phyloP scores from a whole-genome alignment of 30 jellyfish, hydroid and myxozoan genomes.

The Aurelia aurita region DNA sequence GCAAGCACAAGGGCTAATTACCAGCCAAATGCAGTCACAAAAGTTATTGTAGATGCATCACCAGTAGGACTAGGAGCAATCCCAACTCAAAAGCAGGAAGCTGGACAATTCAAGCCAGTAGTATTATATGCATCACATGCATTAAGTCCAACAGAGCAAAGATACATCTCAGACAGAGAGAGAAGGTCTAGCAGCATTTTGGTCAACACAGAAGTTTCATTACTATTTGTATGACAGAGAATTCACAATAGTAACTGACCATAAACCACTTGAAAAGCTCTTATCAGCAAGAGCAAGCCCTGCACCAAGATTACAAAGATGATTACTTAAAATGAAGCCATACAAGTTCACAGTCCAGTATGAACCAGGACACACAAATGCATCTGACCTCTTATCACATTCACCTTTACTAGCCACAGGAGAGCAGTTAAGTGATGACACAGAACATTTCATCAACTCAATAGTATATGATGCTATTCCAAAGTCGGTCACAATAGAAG shows the following conservation, averaged over 20 bases:
- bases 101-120: slow-evolving; percentile 32
- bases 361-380: slow-evolving; percentile 55
- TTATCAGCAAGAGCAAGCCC: slow-evolving; percentile 28
- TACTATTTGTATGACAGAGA: slow-evolving; percentile 53
- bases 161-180: slow-evolving; percentile 65
- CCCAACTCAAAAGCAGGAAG: too few species aligned
- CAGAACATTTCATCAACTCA: too few species aligned
- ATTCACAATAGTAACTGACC: slow-evolving; percentile 62
- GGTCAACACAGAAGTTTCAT: slow-evolving; percentile 58
- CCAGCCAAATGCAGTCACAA: slow-evolving; percentile 47
- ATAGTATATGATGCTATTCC: too few species aligned
- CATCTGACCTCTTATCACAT: slow-evolving; percentile 49
- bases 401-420: slow-evolving; percentile 59
- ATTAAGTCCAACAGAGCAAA: slow-evolving; percentile 51
- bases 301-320: too few species aligned
- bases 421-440: slow-evolving; percentile 4
- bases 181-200: slow-evolving; percentile 50
- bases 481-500: too few species aligned
- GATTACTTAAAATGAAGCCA: slow-evolving; percentile 36
- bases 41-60: slow-evolving; percentile 53
- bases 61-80: slow-evolving; percentile 69
- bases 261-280: slow-evolving; percentile 52
- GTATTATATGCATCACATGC: slow-evolving; percentile 62
- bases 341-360: slow-evolving; percentile 21
- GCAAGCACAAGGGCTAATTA: slow-evolving; percentile 41